Percentiles rank a stretch among this genome's conserved stretches.
Conservation (phyloP, 53 echinoderm and acorn worm genomes). For the Hippasteria phrygiana region DNA sequence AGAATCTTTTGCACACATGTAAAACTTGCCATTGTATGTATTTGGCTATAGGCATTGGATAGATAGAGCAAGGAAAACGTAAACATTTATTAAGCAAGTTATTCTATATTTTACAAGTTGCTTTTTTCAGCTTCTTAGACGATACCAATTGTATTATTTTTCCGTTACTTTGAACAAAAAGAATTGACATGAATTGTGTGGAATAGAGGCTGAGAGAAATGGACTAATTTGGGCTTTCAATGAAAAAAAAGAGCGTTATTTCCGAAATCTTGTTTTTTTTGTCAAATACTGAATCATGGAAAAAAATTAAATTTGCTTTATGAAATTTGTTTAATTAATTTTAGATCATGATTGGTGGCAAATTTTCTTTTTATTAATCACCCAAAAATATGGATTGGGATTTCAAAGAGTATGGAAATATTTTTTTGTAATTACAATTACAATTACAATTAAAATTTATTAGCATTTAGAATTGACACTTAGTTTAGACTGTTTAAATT, state of each 20-base stretch:
- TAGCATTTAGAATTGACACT: not conserved
- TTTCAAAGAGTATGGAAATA: not conserved
- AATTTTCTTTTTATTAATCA: too few species aligned
- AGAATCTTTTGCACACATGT: not conserved
- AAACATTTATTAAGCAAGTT: not conserved
- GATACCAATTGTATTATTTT: not conserved
- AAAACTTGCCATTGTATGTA: conserved; percentile 3
- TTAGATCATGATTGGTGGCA: too few species aligned
- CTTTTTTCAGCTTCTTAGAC: not conserved
- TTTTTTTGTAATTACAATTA: not conserved
- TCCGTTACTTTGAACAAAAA: not conserved
- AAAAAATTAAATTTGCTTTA: too few species aligned
- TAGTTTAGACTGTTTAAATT: not conserved
- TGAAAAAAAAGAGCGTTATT: conserved; percentile 17
- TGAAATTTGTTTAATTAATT: too few species aligned
- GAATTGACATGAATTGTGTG: not conserved
- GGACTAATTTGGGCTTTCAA: conserved; percentile 60
- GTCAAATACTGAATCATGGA: too few species aligned
- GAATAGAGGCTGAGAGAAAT: conserved; percentile 34
- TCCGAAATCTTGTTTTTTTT: too few species aligned
- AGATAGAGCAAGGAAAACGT: not conserved
- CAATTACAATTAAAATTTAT: not conserved
- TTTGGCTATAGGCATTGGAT: too few species aligned
- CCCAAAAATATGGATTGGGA: conserved; percentile 3
- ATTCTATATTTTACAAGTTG: not conserved